These are phyloP conservation scores for Crenuchus spilurus DNA, from an alignment of 2,797 vertebrate species.

Conservation along the genomic window DNA sequence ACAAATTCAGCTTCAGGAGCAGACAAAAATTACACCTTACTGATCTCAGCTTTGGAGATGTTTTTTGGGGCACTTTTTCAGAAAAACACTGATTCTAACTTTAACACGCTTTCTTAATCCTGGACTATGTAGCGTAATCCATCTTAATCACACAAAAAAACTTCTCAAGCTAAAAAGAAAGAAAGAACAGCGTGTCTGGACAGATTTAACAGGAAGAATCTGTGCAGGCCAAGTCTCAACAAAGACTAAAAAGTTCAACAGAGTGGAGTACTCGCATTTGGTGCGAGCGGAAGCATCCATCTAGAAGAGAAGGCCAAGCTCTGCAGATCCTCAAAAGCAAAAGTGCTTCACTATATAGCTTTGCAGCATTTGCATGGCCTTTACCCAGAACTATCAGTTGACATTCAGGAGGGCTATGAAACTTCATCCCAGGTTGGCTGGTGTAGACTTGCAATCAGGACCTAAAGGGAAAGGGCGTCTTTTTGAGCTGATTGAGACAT, in stretches of 20 bases:
- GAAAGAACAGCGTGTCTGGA: neutral
- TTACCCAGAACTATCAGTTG: slow-evolving; percentile 3
- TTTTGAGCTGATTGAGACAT: no score
- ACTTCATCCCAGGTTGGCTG: slow-evolving; percentile 26
- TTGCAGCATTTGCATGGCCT: slow-evolving; percentile 4
- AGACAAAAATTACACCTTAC: no score
- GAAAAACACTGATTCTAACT: neutral
- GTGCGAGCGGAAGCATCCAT: slow-evolving; percentile 1
- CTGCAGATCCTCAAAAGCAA: slow-evolving; percentile 18
- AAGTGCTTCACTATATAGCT: slow-evolving; percentile 11
- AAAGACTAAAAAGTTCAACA: slow-evolving; percentile 24
- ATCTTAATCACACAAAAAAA: neutral
- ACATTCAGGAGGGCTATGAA: neutral
- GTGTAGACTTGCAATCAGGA: neutral
- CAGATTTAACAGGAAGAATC: neutral
- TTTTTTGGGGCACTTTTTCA: neutral
- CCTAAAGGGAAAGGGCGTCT: no score
- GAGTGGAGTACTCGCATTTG: slow-evolving; percentile 8
- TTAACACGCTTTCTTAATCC: neutral
- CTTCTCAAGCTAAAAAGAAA: neutral
- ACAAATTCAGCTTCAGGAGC: neutral
- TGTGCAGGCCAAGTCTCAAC: slow-evolving; percentile 1
- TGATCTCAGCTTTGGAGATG: no score
- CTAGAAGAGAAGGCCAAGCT: slow-evolving; percentile 15
- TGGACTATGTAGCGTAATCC: neutral